Base-by-base conservation (phyloP, 1,140 invertebrate species). In the Gonioctena quinquepunctata region DNA sequence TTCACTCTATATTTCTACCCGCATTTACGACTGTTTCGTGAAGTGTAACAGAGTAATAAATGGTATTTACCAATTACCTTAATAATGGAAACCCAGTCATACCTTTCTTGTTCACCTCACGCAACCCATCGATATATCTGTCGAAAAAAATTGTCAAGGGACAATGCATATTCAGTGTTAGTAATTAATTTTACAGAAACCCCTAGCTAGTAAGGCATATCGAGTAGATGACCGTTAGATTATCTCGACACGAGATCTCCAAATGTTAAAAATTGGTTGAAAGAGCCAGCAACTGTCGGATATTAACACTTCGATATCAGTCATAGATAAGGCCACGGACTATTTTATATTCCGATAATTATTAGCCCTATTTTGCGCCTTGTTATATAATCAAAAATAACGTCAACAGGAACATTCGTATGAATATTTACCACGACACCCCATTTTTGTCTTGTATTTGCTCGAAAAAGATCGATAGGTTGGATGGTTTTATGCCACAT, bases 151-250 rank as follows among this genome's bases (percentile, higher is more conserved):
- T 54, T 56, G 63, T 66, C 63, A 66, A 18, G 63, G 63, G 63
- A 66, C 63, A 42, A 66, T 66, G 50, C 63, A 66, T 66, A 66
- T 66, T 66, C 63, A 66, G 54, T 66, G 63, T 26, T 23, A 26
- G 63, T 74, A 74, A 74, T 74, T 74, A 74, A 74, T 74, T 71
- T 74, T 69, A 71, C 69, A 74, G 60, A 49, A 72, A 71, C 75
- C 70, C 70, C 69, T 61, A 18, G 22, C 33, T 42, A 66, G 42
- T 49, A 49, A 25, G 26, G 25, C 54, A 50, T 69, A 73, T 62
- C 67, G 66, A 54, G 75, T 77, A 77, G 76, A 77, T 77, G 73
- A 70, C 76, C 76, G 76, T 77, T 77, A 77, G 76, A 77, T 77
- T 77, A 77, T 77, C 76, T 74, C 59, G 19, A 70, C 72, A 75